These are phyloP conservation scores for Dynastes grantii DNA, from an alignment of 2,888 invertebrate species.

Conservation along the genomic window DNA sequence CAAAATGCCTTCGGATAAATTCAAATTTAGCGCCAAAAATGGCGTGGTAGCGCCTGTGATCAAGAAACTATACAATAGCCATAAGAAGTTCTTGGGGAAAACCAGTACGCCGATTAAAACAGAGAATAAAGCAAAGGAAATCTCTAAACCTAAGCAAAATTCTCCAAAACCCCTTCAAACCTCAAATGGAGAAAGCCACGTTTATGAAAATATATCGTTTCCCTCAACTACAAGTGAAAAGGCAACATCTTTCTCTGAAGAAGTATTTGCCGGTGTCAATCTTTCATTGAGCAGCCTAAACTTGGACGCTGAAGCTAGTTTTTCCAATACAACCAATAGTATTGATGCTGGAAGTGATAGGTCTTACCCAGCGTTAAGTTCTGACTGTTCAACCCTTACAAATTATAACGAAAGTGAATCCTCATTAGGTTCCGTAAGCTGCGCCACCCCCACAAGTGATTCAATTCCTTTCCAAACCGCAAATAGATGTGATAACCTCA, in stretches of 20 bases:
- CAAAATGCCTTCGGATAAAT: slow-evolving; percentile 62
- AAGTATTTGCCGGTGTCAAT: slow-evolving; percentile 45
- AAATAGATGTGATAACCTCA: slow-evolving; percentile 25
- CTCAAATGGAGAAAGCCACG: slow-evolving; percentile 54
- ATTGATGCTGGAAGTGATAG: neutral
- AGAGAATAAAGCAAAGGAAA: slow-evolving; percentile 49
- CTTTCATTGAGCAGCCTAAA: slow-evolving; percentile 24
- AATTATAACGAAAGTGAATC: slow-evolving; percentile 19
- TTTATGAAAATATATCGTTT: slow-evolving; percentile 62
- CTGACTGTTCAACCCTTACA: slow-evolving; percentile 19
- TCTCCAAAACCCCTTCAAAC: neutral
- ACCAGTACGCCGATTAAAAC: slow-evolving; percentile 31
- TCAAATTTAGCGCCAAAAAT: slow-evolving; percentile 59
- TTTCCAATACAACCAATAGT: neutral
- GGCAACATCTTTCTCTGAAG: slow-evolving; percentile 40
- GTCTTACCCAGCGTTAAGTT: slow-evolving; percentile 16
- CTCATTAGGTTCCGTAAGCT: neutral
- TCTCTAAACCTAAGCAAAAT: slow-evolving; percentile 11
- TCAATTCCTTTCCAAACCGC: neutral
- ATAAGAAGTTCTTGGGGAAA: slow-evolving; percentile 61
- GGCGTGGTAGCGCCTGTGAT: slow-evolving; percentile 60
- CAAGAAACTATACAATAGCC: slow-evolving; percentile 64
- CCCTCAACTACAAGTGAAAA: slow-evolving; percentile 4
- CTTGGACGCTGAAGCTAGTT: slow-evolving; percentile 20
- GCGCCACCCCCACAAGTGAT: neutral